Evolutionary conservation across 2,113 vertebrate species (phyloP).

Genomic region (Cephalopterus ornatus): DNA sequence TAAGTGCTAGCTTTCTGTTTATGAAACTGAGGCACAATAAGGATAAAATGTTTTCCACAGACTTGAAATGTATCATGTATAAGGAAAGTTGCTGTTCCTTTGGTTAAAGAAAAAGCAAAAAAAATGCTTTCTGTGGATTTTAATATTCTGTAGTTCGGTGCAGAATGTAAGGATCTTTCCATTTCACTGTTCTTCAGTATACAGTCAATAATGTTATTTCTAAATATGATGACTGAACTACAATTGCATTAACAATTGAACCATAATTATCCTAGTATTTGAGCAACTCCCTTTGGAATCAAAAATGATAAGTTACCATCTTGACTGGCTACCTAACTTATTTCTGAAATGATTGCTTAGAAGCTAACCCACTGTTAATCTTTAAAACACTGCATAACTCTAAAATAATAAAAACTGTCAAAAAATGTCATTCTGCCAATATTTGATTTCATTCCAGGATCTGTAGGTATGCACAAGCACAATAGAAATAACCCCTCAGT

Average conservation of each 20-base stretch:
- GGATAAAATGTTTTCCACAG: neutral
- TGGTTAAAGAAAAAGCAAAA: neutral
- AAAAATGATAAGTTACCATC: neutral
- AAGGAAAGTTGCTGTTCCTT: neutral
- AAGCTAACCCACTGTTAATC: neutral
- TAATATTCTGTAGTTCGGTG: neutral
- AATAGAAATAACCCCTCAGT: neutral
- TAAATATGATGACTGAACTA: neutral
- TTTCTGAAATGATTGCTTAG: neutral
- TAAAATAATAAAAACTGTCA: neutral
- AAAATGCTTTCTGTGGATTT: neutral
- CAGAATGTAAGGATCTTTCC: neutral
- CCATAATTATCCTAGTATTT: neutral
- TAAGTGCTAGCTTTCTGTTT: neutral
- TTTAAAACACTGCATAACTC: neutral
- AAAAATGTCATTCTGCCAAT: neutral
- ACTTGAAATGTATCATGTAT: neutral
- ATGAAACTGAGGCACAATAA: neutral
- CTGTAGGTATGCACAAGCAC: neutral
- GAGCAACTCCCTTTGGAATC: neutral
- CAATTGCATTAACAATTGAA: neutral
- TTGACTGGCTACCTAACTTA: neutral
- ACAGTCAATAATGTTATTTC: neutral
- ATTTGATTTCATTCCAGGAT: neutral
- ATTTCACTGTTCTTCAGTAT: neutral